These are phyloP conservation scores for Clepsis dumicolana DNA, from an alignment of 2,888 invertebrate species.

Conservation along the genomic window DNA sequence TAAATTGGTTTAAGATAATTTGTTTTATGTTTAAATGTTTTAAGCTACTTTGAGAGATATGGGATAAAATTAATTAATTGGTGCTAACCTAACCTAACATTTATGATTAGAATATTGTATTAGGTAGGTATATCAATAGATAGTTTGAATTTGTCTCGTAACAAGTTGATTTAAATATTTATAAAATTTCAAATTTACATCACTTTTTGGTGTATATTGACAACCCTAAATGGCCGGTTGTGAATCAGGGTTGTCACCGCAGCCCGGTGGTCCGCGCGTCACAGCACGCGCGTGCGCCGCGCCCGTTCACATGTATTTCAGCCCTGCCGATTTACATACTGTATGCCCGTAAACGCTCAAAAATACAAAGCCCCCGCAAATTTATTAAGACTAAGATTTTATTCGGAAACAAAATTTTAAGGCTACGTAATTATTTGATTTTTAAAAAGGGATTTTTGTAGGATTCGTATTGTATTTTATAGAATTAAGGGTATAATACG, in stretches of 20 bases:
- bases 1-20: too few species aligned
- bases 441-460: slow-evolving; percentile 7
- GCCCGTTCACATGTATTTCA: slow-evolving; percentile 72
- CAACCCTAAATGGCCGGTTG: slow-evolving; percentile 70
- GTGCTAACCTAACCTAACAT: too few species aligned
- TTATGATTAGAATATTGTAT: too few species aligned
- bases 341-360: slow-evolving; percentile 44
- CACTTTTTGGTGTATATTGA: slow-evolving; percentile 28
- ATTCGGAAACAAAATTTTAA: slow-evolving; percentile 8
- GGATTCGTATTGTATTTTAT: slow-evolving; percentile 43
- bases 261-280: slow-evolving; percentile 82
- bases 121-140: too few species aligned
- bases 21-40: too few species aligned
- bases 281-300: slow-evolving; percentile 75
- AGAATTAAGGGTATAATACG: slow-evolving; percentile 48
- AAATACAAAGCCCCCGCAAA: slow-evolving; percentile 29
- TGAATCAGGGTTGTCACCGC: slow-evolving; percentile 83
- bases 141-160: too few species aligned
- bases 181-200: neutral
- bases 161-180: too few species aligned
- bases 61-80: too few species aligned
- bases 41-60: too few species aligned
- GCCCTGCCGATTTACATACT: slow-evolving; percentile 78
- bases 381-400: slow-evolving; percentile 1
- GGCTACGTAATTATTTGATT: slow-evolving; percentile 28